phyloP scores from a whole-genome alignment of 1,140 invertebrate genomes.

The Venustaconcha ellipsiformis region DNA sequence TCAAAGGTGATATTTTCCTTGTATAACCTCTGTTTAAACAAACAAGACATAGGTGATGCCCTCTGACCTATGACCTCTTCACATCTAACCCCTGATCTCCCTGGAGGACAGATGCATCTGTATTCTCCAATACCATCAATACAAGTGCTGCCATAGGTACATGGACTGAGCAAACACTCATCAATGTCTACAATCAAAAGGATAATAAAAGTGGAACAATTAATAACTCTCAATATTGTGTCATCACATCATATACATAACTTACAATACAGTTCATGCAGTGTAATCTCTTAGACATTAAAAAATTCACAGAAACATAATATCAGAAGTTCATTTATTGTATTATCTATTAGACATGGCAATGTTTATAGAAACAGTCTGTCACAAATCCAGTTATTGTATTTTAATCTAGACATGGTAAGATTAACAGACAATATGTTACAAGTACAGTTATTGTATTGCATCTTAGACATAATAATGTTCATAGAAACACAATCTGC shows the following conservation, averaged over 20 bases:
- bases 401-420: too few relatives aligned
- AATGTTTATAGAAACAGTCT: too few relatives aligned
- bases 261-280: background rate
- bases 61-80: slow-evolving; percentile 69
- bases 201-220: background rate
- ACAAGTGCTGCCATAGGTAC: slow-evolving; percentile 65
- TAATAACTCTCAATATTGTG: background rate
- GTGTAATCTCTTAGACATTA: background rate
- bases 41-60: slow-evolving; percentile 67
- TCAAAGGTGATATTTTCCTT: slow-evolving; percentile 76
- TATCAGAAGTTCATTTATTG: too few relatives aligned
- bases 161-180: slow-evolving; percentile 62
- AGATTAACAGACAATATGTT: too few relatives aligned
- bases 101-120: slow-evolving; percentile 69
- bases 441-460: too few relatives aligned
- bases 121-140: slow-evolving; percentile 64
- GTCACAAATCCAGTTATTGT: too few relatives aligned
- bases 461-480: too few relatives aligned
- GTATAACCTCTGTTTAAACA: slow-evolving; percentile 73
- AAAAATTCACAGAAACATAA: background rate
- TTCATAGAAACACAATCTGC: too few relatives aligned
- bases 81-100: slow-evolving; percentile 79
- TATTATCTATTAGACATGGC: too few relatives aligned
- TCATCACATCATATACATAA: background rate
- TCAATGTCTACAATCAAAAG: slow-evolving; percentile 57